phyloP scores from a whole-genome alignment of 2,797 vertebrate genomes.

The Tiaroga cobitis region DNA sequence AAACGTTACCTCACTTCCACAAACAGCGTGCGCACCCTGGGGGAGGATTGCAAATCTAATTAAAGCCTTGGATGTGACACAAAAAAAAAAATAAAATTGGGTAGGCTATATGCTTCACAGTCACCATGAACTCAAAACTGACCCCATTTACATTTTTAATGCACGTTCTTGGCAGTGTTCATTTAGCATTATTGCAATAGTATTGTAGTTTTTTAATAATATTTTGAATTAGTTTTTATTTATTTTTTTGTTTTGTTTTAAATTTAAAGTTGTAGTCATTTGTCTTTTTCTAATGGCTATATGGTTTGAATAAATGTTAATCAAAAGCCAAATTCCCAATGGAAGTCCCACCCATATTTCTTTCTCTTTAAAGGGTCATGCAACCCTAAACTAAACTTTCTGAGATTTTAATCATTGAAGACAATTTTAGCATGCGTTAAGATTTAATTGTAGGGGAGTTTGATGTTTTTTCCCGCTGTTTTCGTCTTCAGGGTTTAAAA shows the following conservation, averaged over 20 bases:
- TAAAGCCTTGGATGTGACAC: conserved; percentile 10
- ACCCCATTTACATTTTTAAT: background rate
- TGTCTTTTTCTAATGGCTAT: background rate
- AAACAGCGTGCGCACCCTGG: background rate
- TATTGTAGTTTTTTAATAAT: background rate
- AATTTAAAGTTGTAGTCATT: background rate
- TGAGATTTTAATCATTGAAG: too few species aligned
- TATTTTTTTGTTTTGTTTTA: too few species aligned
- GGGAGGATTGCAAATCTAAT: conserved; percentile 23
- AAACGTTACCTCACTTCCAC: conserved; percentile 65
- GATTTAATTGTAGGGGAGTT: too few species aligned
- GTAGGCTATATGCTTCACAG: conserved; percentile 4
- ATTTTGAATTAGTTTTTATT: background rate
- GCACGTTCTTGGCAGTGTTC: background rate
- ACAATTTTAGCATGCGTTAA: too few species aligned
- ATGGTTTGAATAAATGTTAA: background rate
- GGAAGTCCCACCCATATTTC: background rate
- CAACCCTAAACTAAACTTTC: too few species aligned
- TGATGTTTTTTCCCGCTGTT: too few species aligned
- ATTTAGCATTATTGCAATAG: background rate
- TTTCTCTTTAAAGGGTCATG: too few species aligned
- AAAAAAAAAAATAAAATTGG: background rate
- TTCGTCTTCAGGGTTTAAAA: too few species aligned
- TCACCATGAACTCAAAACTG: background rate
- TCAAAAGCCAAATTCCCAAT: background rate